Evolutionary conservation across 1,140 invertebrate genomes (phyloP).

Genomic region (Drosophila nasuta): DNA sequence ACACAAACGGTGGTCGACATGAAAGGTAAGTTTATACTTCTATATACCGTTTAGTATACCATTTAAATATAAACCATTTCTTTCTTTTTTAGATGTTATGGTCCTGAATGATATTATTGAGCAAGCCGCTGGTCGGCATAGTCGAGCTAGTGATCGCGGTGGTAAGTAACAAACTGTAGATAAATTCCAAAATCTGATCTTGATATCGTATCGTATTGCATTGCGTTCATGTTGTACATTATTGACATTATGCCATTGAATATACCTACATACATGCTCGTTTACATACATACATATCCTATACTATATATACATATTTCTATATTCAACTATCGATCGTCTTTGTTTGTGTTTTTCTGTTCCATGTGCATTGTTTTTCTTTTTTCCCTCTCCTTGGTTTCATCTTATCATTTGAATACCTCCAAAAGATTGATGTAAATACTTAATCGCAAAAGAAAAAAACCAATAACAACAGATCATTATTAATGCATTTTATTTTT

Average conservation of each 20-base stretch:
- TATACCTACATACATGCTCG: slow-evolving; percentile 27
- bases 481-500: slow-evolving; percentile 14
- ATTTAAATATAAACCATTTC: no score
- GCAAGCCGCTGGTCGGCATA: slow-evolving; percentile 95
- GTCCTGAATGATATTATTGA: slow-evolving; percentile 98
- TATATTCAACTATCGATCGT: slow-evolving; percentile 57
- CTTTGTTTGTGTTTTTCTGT: slow-evolving; percentile 51
- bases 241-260: slow-evolving; percentile 35
- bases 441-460: slow-evolving; percentile 16
- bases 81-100: slow-evolving; percentile 93
- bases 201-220: slow-evolving; percentile 31
- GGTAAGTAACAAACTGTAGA: slow-evolving; percentile 87
- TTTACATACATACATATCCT: slow-evolving; percentile 22
- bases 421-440: slow-evolving; percentile 58
- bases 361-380: slow-evolving; percentile 67
- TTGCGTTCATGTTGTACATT: slow-evolving; percentile 70
- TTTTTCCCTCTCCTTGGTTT: slow-evolving; percentile 16
- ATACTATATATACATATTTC: slow-evolving; percentile 14
- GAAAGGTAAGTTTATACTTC: slow-evolving; percentile 89
- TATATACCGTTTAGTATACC: no score
- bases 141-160: slow-evolving; percentile 92
- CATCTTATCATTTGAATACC: slow-evolving; percentile 20
- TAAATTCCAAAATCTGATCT: slow-evolving; percentile 4
- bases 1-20: slow-evolving; percentile 96
- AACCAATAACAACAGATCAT: slow-evolving; percentile 11